Conservation (phyloP, 2,888 invertebrate species). For the Philereme vetulata region DNA sequence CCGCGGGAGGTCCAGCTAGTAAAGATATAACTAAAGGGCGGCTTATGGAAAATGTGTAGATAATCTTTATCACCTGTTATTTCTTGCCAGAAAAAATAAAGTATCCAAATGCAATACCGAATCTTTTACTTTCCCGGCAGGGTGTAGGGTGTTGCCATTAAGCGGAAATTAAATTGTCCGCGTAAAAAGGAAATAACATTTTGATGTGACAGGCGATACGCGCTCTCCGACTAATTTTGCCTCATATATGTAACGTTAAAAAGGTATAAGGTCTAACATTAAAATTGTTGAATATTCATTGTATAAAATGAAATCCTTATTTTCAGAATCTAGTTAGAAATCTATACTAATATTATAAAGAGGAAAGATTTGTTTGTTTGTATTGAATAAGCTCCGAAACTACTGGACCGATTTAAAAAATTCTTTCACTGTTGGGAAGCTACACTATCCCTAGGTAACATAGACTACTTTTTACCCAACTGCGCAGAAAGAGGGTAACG, state of each 20-base stretch:
- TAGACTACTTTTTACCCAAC: too few species aligned
- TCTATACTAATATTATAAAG: too few species aligned
- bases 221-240: slow-evolving; percentile 50
- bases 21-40: too few species aligned
- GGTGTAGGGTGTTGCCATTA: slow-evolving; percentile 38
- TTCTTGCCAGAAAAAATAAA: slow-evolving; percentile 8
- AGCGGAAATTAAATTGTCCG: slow-evolving; percentile 66
- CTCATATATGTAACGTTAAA: slow-evolving; percentile 44
- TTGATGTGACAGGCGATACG: slow-evolving; percentile 59
- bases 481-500: too few species aligned
- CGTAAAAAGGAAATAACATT: slow-evolving; percentile 61
- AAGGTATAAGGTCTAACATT: slow-evolving; percentile 33
- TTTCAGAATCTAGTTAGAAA: not conserved
- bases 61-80: too few species aligned
- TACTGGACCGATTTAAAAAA: too few species aligned
- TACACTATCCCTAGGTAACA: too few species aligned
- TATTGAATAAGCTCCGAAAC: too few species aligned
- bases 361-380: too few species aligned
- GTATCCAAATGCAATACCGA: slow-evolving; percentile 19
- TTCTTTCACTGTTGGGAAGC: too few species aligned
- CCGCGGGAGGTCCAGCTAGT: too few species aligned
- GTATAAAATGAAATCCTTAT: not conserved
- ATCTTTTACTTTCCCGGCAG: slow-evolving; percentile 44
- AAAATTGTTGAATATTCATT: slow-evolving; percentile 20
- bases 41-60: too few species aligned